Percentiles rank a stretch among this genome's conserved stretches.
Conservation (phyloP, 2,113 vertebrate genomes). For the Malurus cyaneus region DNA sequence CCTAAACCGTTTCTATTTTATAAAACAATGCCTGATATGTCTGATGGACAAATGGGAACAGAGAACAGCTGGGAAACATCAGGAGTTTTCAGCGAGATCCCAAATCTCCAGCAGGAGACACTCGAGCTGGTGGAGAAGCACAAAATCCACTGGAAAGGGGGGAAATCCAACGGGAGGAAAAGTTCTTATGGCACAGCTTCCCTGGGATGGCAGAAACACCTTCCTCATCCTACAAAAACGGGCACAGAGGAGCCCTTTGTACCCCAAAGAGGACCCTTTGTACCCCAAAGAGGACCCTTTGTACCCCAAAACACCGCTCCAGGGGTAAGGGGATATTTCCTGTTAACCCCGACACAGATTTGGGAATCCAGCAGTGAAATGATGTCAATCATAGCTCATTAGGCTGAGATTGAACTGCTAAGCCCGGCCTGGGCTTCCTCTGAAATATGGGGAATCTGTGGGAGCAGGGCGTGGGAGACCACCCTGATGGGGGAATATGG, state of each 20-base stretch:
- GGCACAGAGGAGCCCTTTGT: background rate
- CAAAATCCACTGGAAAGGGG: background rate
- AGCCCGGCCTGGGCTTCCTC: background rate
- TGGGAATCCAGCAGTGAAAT: slow-evolving; percentile 37
- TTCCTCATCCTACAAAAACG: background rate
- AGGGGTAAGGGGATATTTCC: slow-evolving; percentile 46
- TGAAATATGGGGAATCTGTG: background rate
- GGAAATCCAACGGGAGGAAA: fast-evolving
- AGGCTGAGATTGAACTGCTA: slow-evolving; percentile 28
- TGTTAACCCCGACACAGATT: background rate
- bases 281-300: too few relatives aligned
- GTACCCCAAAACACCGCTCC: background rate
- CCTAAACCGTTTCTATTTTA: background rate
- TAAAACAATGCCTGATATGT: background rate
- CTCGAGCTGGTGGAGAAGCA: background rate
- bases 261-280: too few relatives aligned
- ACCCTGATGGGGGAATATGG: background rate
- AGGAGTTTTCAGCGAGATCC: background rate
- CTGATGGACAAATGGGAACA: background rate
- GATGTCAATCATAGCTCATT: slow-evolving; percentile 51
- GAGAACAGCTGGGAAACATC: slow-evolving; percentile 41
- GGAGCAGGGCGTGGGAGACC: background rate
- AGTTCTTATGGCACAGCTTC: background rate
- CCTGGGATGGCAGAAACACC: background rate
- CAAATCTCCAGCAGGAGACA: background rate